Evolutionary conservation across 2,113 vertebrate species (phyloP).

Genomic region (Hucho hucho): DNA sequence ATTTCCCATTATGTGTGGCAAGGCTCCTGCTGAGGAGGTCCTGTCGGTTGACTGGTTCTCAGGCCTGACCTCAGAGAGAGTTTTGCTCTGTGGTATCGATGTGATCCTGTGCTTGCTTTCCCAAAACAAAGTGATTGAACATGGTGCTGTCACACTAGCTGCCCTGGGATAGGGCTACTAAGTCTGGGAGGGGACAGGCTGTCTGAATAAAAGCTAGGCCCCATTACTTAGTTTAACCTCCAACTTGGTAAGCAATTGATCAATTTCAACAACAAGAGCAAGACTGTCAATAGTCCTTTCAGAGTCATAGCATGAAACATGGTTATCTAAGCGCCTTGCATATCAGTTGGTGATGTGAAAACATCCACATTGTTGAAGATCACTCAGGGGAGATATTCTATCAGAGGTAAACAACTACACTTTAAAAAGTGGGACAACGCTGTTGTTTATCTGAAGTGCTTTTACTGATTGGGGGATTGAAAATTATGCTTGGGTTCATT

Average conservation of each 20-base stretch:
- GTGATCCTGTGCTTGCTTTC: constrained; percentile 39
- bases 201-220: not conserved
- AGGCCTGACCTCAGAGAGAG: constrained; percentile 26
- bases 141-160: constrained; percentile 17
- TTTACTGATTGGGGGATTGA: no score
- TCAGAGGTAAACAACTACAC: not conserved
- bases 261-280: not conserved
- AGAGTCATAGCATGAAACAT: not conserved
- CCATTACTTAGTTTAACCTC: not conserved
- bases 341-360: not conserved
- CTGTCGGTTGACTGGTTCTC: constrained; percentile 50
- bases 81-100: constrained; percentile 36
- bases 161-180: not conserved
- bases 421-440: no score
- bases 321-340: not conserved
- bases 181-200: not conserved
- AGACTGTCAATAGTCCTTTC: not conserved
- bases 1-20: constrained; percentile 70
- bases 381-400: not conserved
- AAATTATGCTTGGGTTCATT: no score
- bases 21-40: constrained; percentile 59
- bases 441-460: no score
- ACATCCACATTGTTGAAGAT: not conserved
- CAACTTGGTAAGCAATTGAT: not conserved
- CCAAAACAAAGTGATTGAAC: constrained; percentile 35